Conservation (phyloP, 1,140 invertebrate species). For the Wiebesia pumilae region DNA sequence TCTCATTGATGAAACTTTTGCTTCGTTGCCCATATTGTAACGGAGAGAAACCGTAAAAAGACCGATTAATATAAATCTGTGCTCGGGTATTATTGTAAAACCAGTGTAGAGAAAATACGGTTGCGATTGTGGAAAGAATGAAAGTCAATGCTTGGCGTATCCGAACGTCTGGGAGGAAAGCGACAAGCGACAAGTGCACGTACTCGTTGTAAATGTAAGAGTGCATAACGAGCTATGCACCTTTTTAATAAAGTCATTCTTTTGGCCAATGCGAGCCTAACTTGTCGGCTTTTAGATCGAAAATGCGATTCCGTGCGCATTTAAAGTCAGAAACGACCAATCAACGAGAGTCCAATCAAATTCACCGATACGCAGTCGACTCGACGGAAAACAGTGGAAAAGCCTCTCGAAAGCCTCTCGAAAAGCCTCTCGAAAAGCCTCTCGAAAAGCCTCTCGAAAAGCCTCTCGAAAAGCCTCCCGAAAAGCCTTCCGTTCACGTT, state of each 20-base stretch:
- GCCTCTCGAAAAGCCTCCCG: too few relatives aligned
- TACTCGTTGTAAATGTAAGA: constrained; percentile 20
- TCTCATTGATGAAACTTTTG: background rate
- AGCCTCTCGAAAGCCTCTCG: too few relatives aligned
- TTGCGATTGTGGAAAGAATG: background rate
- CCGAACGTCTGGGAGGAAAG: background rate
- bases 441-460: too few relatives aligned
- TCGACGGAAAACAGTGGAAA: too few relatives aligned
- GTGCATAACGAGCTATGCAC: background rate
- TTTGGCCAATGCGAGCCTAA: background rate
- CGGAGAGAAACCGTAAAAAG: background rate
- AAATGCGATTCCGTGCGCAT: background rate
- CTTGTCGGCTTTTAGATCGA: background rate
- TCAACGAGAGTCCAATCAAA: too few relatives aligned
- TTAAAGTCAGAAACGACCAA: too few relatives aligned
- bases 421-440: too few relatives aligned
- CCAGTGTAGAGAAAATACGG: background rate
- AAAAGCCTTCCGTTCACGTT: too few relatives aligned
- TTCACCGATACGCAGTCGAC: too few relatives aligned
- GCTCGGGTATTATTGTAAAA: background rate
- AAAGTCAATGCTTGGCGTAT: background rate
- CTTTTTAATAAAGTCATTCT: constrained; percentile 2
- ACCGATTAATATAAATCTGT: background rate
- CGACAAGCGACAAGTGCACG: constrained; percentile 16
- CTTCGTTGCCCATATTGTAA: background rate